Evolutionary conservation across 2,113 vertebrate genomes (phyloP), one percentile per base, ranked within the genome.

Genomic region (Vulpes ferrilata): DNA sequence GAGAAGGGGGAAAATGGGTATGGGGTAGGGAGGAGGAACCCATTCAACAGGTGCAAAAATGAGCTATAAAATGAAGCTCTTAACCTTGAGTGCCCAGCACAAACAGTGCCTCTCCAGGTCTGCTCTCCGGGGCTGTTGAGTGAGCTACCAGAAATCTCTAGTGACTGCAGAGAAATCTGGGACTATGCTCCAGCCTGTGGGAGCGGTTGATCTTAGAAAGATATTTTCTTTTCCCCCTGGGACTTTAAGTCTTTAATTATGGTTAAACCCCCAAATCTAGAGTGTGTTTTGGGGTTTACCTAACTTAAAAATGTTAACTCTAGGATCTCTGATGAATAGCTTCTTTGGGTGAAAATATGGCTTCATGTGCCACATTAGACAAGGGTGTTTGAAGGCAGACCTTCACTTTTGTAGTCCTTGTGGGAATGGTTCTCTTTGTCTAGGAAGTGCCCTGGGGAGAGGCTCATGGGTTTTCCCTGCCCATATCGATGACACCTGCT

Each of bases 11-110:
- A 88, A 84, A 86, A 19, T 17, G 35, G 25, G 20, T 35, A 1
- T 73, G 62, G 12, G 23, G 23, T 32, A 32, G 17, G 38, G 60
- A 23, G 19, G 93, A 86, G n/a, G 22, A 55, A 60, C 23, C 53
- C 57, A 57, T 88, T 82, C 96, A 80, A 98, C 96, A 96, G 82
- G 83, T 94, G 53, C 30, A 64, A 95, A 92, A 87, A 82, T 27
- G 69, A 90, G 51, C 65, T 83, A 22, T 79, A 22, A 80, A 89
- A 76, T 64, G 48, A 69, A 82, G 92, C 84, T 96, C 84, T 96
- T 96, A 69, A 35, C 74, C 71, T 43, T 65, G 62, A 93, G 53
- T 92, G 23, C 69, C 53, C 79, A 87, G 48, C 30, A 86, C 87
- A 35, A 35, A 90, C 38, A 76, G 43, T 15, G 27, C 27, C 35